Conservation (phyloP, 2,113 vertebrate species). For the Anguilla japonica region DNA sequence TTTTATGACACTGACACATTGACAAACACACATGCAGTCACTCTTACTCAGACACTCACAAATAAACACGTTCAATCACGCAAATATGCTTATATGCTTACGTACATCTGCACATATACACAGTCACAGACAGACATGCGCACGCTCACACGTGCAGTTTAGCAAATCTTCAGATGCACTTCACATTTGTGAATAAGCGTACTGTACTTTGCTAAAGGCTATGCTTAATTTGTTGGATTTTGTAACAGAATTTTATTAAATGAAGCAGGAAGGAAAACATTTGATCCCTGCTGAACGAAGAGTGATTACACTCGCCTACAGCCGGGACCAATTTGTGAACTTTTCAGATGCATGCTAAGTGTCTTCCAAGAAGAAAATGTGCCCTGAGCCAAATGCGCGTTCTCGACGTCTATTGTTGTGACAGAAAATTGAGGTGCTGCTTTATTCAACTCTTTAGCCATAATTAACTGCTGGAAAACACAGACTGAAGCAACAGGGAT, state of each 20-base stretch:
- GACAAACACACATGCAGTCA: too few relatives aligned
- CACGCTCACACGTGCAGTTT: background rate
- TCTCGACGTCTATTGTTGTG: slow-evolving; percentile 11
- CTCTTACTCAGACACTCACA: slow-evolving; percentile 4
- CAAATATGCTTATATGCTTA: background rate
- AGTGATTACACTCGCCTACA: background rate
- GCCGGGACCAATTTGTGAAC: background rate
- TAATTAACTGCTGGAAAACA: slow-evolving; percentile 15
- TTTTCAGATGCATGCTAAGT: background rate
- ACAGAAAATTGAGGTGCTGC: background rate
- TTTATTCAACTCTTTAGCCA: background rate
- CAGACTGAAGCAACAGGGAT: background rate
- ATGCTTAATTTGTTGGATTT: slow-evolving; percentile 8
- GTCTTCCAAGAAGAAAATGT: background rate
- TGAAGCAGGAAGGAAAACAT: background rate
- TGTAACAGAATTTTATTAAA: background rate
- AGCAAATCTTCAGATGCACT: background rate
- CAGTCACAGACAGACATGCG: too few relatives aligned
- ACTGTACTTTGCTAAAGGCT: background rate
- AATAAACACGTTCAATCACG: background rate
- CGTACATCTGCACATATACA: too few relatives aligned
- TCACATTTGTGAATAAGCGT: background rate
- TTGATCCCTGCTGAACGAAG: background rate
- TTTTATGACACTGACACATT: too few relatives aligned
- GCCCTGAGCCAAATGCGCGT: background rate